A percentile compares a stretch with the other conserved stretches of the same genome.
These are phyloP conservation scores for Scaptomyza parva DNA, from an alignment of 2,888 invertebrate genomes.

Conservation along the genomic window DNA sequence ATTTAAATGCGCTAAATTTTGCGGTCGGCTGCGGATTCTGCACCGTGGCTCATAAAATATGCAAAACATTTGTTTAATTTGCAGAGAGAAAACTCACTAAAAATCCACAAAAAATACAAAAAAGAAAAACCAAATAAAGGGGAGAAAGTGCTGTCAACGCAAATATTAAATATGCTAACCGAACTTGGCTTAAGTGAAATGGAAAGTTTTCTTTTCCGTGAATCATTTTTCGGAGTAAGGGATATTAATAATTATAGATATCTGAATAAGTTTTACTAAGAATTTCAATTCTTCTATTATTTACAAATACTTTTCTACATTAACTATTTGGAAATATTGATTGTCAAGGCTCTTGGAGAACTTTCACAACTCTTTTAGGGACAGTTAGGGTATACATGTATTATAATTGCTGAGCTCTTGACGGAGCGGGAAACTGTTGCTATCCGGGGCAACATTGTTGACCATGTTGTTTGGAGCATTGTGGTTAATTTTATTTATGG, in stretches of 20 bases:
- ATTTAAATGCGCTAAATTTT: conserved; percentile 68
- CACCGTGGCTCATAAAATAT: conserved; percentile 58
- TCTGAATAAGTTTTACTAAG: background rate
- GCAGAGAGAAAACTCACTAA: conserved; percentile 16
- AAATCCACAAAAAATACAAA: conserved; percentile 9
- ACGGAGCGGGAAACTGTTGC: conserved; percentile 14
- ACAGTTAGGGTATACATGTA: conserved; percentile 25
- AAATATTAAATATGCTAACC: conserved; percentile 18
- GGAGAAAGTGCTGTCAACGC: background rate
- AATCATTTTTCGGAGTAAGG: background rate
- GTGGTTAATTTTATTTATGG: conserved; percentile 74
- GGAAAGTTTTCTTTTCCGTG: background rate
- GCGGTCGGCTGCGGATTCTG: conserved; percentile 52
- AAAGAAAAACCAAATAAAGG: background rate
- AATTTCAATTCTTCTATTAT: too few relatives aligned
- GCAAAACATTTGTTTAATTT: conserved; percentile 54
- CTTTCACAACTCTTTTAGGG: background rate
- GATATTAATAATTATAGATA: background rate
- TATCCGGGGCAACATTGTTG: conserved; percentile 41
- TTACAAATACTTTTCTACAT: too few relatives aligned
- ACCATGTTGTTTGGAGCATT: conserved; percentile 63
- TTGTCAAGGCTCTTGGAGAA: background rate
- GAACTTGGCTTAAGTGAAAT: background rate
- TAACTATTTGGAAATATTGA: too few relatives aligned
- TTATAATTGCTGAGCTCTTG: conserved; percentile 20